These are phyloP conservation scores for Montipora efflorescens DNA, from an alignment of 64 coral and sea anemone genomes.

Conservation along the genomic window DNA sequence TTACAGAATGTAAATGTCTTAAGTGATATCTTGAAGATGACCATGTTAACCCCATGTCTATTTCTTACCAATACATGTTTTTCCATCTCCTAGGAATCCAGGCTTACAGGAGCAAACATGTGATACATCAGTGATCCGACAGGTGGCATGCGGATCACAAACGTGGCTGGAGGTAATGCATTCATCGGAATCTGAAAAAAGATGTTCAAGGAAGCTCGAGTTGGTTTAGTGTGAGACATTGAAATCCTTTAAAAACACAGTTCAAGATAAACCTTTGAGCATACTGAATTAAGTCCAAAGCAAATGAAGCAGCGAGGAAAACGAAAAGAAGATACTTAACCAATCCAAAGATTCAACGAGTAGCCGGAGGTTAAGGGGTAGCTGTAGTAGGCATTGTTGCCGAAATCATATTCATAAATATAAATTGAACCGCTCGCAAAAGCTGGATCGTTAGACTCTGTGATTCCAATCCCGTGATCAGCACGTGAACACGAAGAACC, in stretches of 20 bases:
- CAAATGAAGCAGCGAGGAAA: too few relatives aligned
- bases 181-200: conserved; percentile 43
- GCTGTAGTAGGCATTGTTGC: not conserved
- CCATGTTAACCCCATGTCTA: not conserved
- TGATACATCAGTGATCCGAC: conserved; percentile 34
- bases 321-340: not conserved
- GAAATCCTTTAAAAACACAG: too few relatives aligned
- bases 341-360: conserved; percentile 40
- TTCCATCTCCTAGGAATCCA: conserved; percentile 51
- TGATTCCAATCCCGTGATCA: conserved; percentile 42
- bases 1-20: too few relatives aligned
- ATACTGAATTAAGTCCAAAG: too few relatives aligned
- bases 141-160: conserved; percentile 40
- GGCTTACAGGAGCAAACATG: conserved; percentile 24
- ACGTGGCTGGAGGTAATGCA: not conserved
- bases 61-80: conserved; percentile 22
- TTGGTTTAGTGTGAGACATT: too few relatives aligned
- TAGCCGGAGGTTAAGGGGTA: not conserved
- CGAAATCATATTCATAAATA: not conserved
- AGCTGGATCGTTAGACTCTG: not conserved
- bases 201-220: too few relatives aligned
- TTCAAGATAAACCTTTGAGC: too few relatives aligned
- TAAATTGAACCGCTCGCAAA: not conserved
- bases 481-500: conserved; percentile 19
- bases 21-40: too few relatives aligned